A percentile compares a stretch with the other conserved stretches of the same genome.
phyloP scores from a whole-genome alignment of 1,140 invertebrate genomes.

The Pomacea maculata region DNA sequence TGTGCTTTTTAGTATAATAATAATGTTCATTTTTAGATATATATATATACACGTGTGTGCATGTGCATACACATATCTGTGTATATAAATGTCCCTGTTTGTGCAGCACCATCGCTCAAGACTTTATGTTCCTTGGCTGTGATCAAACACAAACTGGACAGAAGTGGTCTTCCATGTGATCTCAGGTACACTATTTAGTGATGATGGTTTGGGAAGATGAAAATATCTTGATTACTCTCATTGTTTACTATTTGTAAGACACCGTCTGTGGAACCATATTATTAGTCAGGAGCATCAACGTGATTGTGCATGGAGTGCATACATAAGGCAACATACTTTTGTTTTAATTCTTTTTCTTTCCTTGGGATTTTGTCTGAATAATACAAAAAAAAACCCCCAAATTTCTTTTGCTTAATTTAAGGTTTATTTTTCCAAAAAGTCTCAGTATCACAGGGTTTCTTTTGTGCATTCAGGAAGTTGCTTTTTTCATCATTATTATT shows the following conservation, averaged over 20 bases:
- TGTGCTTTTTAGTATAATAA: neutral
- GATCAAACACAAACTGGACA: constrained; percentile 73
- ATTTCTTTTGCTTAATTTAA: too few relatives aligned
- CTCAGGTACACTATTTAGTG: constrained; percentile 66
- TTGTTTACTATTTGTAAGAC: neutral
- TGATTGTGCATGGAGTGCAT: too few relatives aligned
- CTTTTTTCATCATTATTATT: neutral
- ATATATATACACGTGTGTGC: neutral
- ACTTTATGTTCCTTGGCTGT: constrained; percentile 75
- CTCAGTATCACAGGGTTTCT: too few relatives aligned
- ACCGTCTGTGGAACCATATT: too few relatives aligned
- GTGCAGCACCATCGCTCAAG: constrained; percentile 74
- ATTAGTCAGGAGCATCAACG: too few relatives aligned
- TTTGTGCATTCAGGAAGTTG: too few relatives aligned
- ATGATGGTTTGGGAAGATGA: neutral
- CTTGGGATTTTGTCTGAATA: neutral
- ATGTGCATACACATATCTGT: neutral
- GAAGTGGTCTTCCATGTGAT: constrained; percentile 71
- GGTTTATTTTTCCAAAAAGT: too few relatives aligned
- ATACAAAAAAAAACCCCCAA: too few relatives aligned
- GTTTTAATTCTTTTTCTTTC: neutral
- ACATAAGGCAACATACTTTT: neutral
- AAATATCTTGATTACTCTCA: neutral
- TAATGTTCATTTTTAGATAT: too few relatives aligned
- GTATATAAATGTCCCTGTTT: constrained; percentile 28